Base-by-base conservation (phyloP, 1,140 invertebrate species). In the Hesperophylax magnus region DNA sequence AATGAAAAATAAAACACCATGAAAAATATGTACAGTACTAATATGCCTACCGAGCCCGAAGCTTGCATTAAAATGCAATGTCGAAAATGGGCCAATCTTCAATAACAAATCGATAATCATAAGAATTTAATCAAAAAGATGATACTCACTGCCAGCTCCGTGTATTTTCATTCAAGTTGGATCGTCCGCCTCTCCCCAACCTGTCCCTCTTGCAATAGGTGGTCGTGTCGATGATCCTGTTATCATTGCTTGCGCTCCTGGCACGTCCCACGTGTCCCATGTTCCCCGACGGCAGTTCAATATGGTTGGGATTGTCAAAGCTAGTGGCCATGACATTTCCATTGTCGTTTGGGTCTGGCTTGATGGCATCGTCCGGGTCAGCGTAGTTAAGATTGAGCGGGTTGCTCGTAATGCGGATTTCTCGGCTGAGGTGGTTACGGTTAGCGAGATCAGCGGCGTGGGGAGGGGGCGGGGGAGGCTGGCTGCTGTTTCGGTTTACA, bases 391-490 rank as follows among this genome's bases (percentile, higher is more conserved):
- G 89, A 84, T 93, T 93, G 56, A 95, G 88, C 6, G 95, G 95
- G 88, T 96, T 96, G 54, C 92, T 92, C 8, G 95, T 96, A 78
- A 96, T 95, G 63, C 94, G 90, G 86, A 96, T 94, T 84, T 91
- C 93, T 86, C 90, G 84, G 11, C 85, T 79, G 60, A 86, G 85
- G 83, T 87, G 86, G 69, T 86, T 85, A 11, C 79, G 84, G 77
- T 87, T 89, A 27, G 88, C 86, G 47, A 87, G 88, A 76, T 89
- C 87, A 17, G 77, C 77, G 27, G 77, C 77, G 31, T 14, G 78
- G 65, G 88, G 88, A 0, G 85, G 87, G 86, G 79, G 82, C 4
- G 78, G 81, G 15, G 82, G 82, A 17, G 82, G 74, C 72, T 88
- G 87, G 0, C 85, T 81, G 0, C 87, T 88, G 78, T 88, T 90